These are phyloP conservation scores for Pinna nobilis DNA, from an alignment of 1,140 invertebrate genomes.

Conservation along the genomic window DNA sequence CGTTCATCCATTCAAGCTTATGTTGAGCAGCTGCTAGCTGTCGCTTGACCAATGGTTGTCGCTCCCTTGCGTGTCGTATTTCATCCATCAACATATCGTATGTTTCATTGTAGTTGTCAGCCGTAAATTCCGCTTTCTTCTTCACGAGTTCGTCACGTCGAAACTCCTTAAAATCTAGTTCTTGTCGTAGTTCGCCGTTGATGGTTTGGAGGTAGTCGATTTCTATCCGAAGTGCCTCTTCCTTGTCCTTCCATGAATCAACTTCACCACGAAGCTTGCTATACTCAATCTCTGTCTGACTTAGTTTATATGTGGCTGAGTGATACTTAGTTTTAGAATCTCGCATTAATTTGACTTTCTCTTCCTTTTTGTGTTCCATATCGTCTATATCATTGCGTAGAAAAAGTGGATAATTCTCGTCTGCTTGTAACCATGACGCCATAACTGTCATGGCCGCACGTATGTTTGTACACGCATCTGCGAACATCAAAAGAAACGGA, in stretches of 20 bases:
- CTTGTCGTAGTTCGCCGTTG: constrained; percentile 38
- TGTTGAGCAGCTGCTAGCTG: constrained; percentile 45
- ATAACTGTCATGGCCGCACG: constrained; percentile 49
- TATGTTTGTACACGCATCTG: constrained; percentile 60
- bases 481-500: constrained; percentile 58
- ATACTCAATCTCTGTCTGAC: constrained; percentile 46
- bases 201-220: constrained; percentile 50
- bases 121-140: constrained; percentile 20
- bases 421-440: constrained; percentile 58
- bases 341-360: constrained; percentile 45
- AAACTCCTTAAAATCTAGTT: constrained; percentile 57
- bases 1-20: constrained; percentile 54
- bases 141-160: constrained; percentile 49
- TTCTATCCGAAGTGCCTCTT: constrained; percentile 45
- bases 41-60: constrained; percentile 45
- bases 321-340: constrained; percentile 53
- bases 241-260: constrained; percentile 44
- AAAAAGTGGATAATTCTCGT: constrained; percentile 59
- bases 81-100: constrained; percentile 55
- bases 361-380: constrained; percentile 54
- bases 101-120: constrained; percentile 41
- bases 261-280: constrained; percentile 38
- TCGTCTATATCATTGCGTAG: constrained; percentile 60
- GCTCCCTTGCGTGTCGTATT: constrained; percentile 47
- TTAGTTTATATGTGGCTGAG: constrained; percentile 52